Conservation (phyloP, 2,888 invertebrate genomes). For the Taenaris catops region DNA sequence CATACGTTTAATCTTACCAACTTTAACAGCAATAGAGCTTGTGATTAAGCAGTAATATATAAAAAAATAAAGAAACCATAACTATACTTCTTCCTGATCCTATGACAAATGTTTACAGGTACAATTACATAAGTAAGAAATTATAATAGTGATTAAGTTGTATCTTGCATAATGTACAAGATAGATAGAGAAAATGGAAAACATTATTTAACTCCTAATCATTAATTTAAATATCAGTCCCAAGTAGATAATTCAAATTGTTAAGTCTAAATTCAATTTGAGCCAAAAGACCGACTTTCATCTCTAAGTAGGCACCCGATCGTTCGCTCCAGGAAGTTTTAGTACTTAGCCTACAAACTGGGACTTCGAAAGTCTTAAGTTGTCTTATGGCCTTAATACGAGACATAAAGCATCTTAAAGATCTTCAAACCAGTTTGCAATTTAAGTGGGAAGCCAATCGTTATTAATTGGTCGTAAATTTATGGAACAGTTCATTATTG, state of each 20-base stretch:
- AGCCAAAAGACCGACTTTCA: conserved; percentile 19
- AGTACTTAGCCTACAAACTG: conserved; percentile 16
- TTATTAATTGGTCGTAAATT: conserved; percentile 10
- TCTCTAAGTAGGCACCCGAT: conserved; percentile 13
- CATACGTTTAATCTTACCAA: too few species aligned
- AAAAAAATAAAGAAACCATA: too few species aligned
- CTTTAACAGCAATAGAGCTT: too few species aligned
- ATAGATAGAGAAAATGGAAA: too few species aligned
- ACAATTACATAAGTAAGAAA: too few species aligned
- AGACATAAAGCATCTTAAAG: conserved; percentile 6
- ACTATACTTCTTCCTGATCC: too few species aligned
- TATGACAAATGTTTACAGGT: too few species aligned
- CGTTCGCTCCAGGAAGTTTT: conserved; percentile 15
- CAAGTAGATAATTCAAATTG: not conserved
- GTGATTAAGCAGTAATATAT: too few species aligned
- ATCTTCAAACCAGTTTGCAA: conserved; percentile 8
- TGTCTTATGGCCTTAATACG: conserved; percentile 12
- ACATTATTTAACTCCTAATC: too few species aligned
- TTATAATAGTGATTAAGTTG: too few species aligned
- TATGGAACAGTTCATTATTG: conserved; percentile 4
- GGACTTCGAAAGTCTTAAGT: conserved; percentile 15
- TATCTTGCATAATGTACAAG: too few species aligned
- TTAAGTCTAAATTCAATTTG: conserved; percentile 14
- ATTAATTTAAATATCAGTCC: too few species aligned
- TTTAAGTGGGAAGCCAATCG: conserved; percentile 9